Evolutionary conservation across 1,140 invertebrate genomes (phyloP).

Genomic region (Meteorus sp.): DNA sequence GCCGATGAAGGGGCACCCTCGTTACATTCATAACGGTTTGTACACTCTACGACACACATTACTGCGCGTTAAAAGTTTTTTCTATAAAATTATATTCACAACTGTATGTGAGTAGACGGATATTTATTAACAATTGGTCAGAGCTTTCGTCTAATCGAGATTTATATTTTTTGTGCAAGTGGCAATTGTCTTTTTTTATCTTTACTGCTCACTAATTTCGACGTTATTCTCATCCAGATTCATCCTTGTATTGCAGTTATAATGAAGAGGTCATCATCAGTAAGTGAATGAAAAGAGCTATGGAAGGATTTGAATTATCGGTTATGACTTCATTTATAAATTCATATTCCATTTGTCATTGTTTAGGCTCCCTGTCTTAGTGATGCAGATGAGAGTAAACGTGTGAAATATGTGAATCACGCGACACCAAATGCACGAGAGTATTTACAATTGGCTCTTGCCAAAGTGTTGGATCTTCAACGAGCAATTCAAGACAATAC

Average conservation of each 20-base stretch:
- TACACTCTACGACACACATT: background rate
- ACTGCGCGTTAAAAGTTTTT: background rate
- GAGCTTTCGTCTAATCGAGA: too few relatives aligned
- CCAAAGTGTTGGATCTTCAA: slow-evolving; percentile 47
- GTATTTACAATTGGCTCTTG: slow-evolving; percentile 48
- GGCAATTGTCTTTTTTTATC: too few relatives aligned
- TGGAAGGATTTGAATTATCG: too few relatives aligned
- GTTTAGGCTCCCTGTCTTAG: background rate
- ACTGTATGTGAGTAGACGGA: too few relatives aligned
- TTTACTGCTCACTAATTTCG: background rate
- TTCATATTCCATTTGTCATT: background rate
- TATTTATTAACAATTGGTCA: too few relatives aligned
- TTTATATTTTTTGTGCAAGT: too few relatives aligned
- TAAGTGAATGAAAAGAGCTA: background rate
- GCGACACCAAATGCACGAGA: slow-evolving; percentile 38
- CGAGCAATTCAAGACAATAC: slow-evolving; percentile 46
- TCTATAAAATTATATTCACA: background rate
- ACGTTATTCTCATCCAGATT: background rate
- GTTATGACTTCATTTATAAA: background rate
- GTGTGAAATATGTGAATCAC: background rate
- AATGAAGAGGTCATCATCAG: background rate
- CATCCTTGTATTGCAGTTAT: background rate
- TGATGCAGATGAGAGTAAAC: background rate
- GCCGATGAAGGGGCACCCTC: background rate
- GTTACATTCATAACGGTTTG: background rate